Evolutionary conservation across 2,888 invertebrate species (phyloP).

Genomic region (Microplitis deprimator): DNA sequence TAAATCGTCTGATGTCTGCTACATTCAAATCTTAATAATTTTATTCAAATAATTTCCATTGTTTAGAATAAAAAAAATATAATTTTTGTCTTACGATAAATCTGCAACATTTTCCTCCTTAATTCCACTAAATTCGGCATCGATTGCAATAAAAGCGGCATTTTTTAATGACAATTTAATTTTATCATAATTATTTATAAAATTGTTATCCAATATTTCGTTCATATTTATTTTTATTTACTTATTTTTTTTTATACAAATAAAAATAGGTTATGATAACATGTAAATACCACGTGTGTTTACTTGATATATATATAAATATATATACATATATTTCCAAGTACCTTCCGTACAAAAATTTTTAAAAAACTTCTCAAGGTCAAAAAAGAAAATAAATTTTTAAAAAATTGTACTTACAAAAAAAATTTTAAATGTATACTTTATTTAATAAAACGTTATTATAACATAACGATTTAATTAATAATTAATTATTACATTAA

Average conservation of each 20-base stretch:
- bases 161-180: slow-evolving; percentile 75
- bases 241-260: background rate
- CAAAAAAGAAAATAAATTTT: no score
- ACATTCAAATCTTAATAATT: background rate
- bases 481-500: slow-evolving; percentile 18
- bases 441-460: slow-evolving; percentile 40
- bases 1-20: background rate
- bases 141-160: slow-evolving; percentile 79
- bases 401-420: background rate
- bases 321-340: slow-evolving; percentile 7
- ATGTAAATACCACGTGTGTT: background rate
- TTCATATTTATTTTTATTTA: slow-evolving; percentile 71
- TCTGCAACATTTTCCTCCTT: slow-evolving; percentile 54
- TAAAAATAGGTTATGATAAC: background rate
- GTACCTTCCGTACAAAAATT: background rate
- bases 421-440: slow-evolving; percentile 13
- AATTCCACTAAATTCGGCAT: slow-evolving; percentile 82
- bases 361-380: no score
- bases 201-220: slow-evolving; percentile 78
- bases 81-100: slow-evolving; percentile 33
- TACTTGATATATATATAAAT: background rate
- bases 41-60: background rate
- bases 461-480: slow-evolving; percentile 40
- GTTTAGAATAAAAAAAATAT: background rate
- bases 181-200: slow-evolving; percentile 74